Conservation (phyloP, 2,797 vertebrate genomes). For the Anomalospiza imberbis region DNA sequence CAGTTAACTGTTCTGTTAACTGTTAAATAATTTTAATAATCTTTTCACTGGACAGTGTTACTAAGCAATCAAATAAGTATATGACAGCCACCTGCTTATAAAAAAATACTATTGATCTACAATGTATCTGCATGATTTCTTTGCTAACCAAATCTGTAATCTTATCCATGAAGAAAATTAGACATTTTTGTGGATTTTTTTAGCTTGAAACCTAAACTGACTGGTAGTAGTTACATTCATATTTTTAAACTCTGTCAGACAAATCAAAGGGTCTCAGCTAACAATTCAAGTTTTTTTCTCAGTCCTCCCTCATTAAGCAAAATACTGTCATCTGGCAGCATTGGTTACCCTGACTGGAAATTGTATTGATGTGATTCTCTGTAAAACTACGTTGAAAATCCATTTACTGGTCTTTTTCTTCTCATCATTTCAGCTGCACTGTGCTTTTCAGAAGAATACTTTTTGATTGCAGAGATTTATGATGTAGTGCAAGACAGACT, state of each 20-base stretch:
- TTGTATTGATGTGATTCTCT: not conserved
- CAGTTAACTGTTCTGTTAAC: not conserved
- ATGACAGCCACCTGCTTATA: not conserved
- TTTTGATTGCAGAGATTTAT: not conserved
- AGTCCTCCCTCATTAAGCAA: not conserved
- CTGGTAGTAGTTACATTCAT: not conserved
- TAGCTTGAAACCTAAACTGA: not conserved
- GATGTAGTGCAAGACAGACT: not conserved
- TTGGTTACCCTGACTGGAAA: not conserved
- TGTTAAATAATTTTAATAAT: not conserved
- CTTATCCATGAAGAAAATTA: not conserved
- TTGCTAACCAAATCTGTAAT: not conserved
- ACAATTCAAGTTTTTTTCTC: not conserved
- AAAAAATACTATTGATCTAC: not conserved
- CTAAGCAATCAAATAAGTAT: not conserved
- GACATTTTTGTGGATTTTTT: not conserved
- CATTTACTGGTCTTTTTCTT: not conserved
- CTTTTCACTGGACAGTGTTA: not conserved
- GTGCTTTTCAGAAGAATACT: not conserved
- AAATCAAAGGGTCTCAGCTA: not conserved
- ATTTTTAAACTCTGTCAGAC: not conserved
- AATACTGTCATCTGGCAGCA: not conserved
- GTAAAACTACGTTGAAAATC: not conserved
- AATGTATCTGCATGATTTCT: not conserved
- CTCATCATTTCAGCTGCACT: not conserved